phyloP scores from a whole-genome alignment of 2,888 invertebrate species.

The Tetropium fuscum region DNA sequence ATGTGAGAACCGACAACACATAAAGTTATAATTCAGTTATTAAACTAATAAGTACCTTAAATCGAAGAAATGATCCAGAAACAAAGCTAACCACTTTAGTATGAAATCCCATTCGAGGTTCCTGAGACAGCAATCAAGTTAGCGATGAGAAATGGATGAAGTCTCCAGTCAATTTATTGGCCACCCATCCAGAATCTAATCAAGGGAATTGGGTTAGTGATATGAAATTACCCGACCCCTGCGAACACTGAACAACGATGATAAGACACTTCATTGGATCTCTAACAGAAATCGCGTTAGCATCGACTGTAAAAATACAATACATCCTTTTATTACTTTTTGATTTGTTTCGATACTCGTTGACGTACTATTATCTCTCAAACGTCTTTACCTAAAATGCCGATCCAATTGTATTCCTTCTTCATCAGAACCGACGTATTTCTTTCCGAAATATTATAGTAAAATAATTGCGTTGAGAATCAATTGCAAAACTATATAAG shows the following conservation, averaged over 20 bases:
- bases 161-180: conserved; percentile 66
- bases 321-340: conserved; percentile 48
- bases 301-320: conserved; percentile 51
- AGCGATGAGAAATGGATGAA: conserved; percentile 64
- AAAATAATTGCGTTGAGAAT: too few relatives aligned
- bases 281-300: conserved; percentile 61
- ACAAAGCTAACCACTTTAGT: conserved; percentile 58
- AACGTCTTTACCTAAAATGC: neutral
- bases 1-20: conserved; percentile 10
- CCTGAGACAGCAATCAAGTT: conserved; percentile 64
- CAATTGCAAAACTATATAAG: too few relatives aligned
- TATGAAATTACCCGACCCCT: conserved; percentile 62
- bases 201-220: conserved; percentile 66
- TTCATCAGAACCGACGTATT: too few relatives aligned
- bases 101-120: conserved; percentile 61
- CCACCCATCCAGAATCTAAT: conserved; percentile 66
- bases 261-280: conserved; percentile 64
- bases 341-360: conserved; percentile 42
- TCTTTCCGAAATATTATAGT: too few relatives aligned
- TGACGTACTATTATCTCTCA: conserved; percentile 13
- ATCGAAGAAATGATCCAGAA: conserved; percentile 48
- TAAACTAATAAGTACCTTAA: conserved; percentile 32
- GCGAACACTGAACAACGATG: conserved; percentile 63
- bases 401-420: neutral
- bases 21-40: conserved; percentile 29